Evolutionary conservation across 2,113 vertebrate genomes (phyloP), one percentile per base, ranked within the genome.

Genomic region (Rhea pennata): DNA sequence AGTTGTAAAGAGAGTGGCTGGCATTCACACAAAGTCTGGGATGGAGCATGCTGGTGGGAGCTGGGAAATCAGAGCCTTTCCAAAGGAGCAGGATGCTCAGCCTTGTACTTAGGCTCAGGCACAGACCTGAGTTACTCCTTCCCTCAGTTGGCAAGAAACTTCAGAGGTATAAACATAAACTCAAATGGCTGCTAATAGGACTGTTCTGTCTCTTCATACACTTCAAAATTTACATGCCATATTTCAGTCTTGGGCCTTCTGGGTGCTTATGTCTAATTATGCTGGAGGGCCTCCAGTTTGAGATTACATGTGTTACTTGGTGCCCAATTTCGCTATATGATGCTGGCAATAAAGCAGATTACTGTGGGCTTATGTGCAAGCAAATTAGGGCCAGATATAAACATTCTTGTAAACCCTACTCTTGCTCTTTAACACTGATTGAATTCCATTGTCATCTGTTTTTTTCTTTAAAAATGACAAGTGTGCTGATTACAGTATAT

Each of bases 321-420:
- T 87, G 84, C 91, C 59, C 71, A 64, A 71, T 84, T 95, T 94
- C 70, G 88, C 96, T 94, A 76, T 79, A 50, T 84, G 70, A 64
- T 39, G 93, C 94, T 91, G 91, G 74, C 92, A 93, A 92, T 96
- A 87, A 91, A 94, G 54, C 51, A 94, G 88, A 84, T 95, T 95
- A 95, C 33, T 0, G 0, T 84, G 77, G 48, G 40, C 87, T 92
- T 95, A 72, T 70, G 46, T 87, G 84, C 80, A 91, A 93, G 71
- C 73, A 94, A 94, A 96, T 92, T 84, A 91, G 64, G 70, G 91
- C 75, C 86, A 95, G 74, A 87, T 87, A 62, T 76, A 92, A 95
- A 58, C 86, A 89, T 92, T 93, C 77, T 87, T 87, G 15, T 78
- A 93, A 96, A 14, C 17, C 46, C 26, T 76, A 12, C 75, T 93